Evolutionary conservation across 2,113 vertebrate genomes (phyloP).

Genomic region (Aramus guarauna): DNA sequence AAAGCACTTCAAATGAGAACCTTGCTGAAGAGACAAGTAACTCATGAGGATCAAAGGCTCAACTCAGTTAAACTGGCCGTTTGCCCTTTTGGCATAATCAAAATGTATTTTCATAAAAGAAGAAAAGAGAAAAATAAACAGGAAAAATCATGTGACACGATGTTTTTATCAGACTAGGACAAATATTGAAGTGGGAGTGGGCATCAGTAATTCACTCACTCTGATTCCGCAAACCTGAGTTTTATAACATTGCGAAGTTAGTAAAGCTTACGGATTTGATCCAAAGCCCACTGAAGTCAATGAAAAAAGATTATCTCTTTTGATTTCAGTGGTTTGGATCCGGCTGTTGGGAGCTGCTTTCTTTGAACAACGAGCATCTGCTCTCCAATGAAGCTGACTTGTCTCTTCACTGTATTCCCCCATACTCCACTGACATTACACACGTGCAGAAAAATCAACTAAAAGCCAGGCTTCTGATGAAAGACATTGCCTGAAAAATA

Average conservation of each 20-base stretch:
- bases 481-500: slow-evolving; percentile 4
- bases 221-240: not conserved
- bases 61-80: not conserved
- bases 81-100: slow-evolving; percentile 12
- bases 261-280: not conserved
- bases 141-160: not conserved
- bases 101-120: not conserved
- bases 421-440: not conserved
- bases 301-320: not conserved
- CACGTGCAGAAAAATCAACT: not conserved
- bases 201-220: not conserved
- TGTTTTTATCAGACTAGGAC: not conserved
- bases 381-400: not conserved
- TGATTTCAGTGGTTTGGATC: not conserved
- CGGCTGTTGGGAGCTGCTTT: not conserved
- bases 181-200: not conserved
- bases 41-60: slow-evolving; percentile 21
- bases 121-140: not conserved
- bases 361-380: not conserved
- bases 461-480: not conserved
- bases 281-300: not conserved
- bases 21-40: slow-evolving; percentile 26
- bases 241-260: not conserved
- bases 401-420: not conserved
- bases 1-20: slow-evolving; percentile 55